Evolutionary conservation across 2,113 vertebrate species (phyloP), one percentile per base, ranked within the genome.

Genomic region (Lasiurus borealis): DNA sequence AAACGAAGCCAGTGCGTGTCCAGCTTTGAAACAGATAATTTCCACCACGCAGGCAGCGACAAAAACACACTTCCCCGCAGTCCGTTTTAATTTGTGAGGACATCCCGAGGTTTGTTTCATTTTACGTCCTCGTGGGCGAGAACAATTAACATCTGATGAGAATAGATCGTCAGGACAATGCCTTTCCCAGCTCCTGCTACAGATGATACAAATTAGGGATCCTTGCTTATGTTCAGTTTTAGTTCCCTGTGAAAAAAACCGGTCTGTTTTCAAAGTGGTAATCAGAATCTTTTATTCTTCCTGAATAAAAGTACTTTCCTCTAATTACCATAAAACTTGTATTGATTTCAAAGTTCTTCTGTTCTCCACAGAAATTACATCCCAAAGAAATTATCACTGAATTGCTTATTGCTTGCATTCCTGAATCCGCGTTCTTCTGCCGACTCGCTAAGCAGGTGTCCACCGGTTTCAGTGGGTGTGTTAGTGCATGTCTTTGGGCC

Each of bases 211-310:
- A 95, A 96, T 96, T 87, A 95, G 57, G 50, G 87, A 87, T 87
- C 64, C 44, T 94, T 96, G 96, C 88, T 96, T 95, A 88, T 88
- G 86, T 96, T 94, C 75, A 91, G n/a, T 91, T 95, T 94, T 89
- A 76, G 36, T 78, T 96, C 87, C 71, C 78, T 80, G 72, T 66
- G 5, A 68, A 77, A 50, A 86, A 94, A 80, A 69, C 21, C n/a
- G 85, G 54, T 82, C 75, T 94, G 90, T 89, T 97, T 96, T 94
- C 85, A 92, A 96, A 91, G 95, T 50, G 81, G 87, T 94, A 97
- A 97, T 97, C 97, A 97, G 96, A 92, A 96, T 94, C 92, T 95
- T 96, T 97, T 96, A 96, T 97, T 93, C 92, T 91, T 44, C 48
- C 40, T 86, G 94, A 97, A 95, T 95, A 64, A 95, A 94, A 95